A percentile compares a stretch with the other conserved stretches of the same genome.
Evolutionary conservation across 2,113 vertebrate species (phyloP).

Genomic region (Arizona elegans): DNA sequence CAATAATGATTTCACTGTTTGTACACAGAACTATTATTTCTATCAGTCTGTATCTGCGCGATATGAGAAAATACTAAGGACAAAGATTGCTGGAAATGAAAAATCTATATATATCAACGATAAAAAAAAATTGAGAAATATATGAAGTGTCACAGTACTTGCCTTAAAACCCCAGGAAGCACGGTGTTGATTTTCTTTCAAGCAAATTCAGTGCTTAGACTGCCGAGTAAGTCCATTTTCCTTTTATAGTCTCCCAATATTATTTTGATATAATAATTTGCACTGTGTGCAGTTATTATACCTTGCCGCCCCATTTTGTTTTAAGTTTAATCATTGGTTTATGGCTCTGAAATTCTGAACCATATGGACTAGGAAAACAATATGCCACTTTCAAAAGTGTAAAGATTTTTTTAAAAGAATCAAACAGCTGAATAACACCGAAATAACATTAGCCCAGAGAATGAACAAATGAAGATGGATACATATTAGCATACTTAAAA

Average conservation of each 20-base stretch:
- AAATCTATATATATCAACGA: neutral
- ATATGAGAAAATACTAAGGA: neutral
- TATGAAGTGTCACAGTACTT: neutral
- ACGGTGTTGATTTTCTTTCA: neutral
- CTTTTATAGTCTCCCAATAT: neutral
- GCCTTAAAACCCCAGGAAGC: neutral
- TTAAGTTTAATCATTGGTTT: neutral
- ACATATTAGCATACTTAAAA: neutral
- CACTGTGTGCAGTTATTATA: neutral
- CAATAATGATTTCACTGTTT: neutral
- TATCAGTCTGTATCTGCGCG: neutral
- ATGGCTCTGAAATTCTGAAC: neutral
- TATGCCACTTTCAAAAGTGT: neutral
- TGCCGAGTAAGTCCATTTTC: neutral
- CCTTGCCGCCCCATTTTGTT: neutral
- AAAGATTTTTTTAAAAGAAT: neutral
- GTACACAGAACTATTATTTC: neutral
- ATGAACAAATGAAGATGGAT: neutral
- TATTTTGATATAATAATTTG: neutral
- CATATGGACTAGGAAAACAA: neutral
- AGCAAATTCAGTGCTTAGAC: neutral
- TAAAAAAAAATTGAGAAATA: neutral
- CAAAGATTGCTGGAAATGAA: neutral
- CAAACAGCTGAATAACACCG: neutral
- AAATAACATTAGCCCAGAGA: neutral